Evolutionary conservation across 2,113 vertebrate species (phyloP).

Genomic region (Paedocypris sp.): DNA sequence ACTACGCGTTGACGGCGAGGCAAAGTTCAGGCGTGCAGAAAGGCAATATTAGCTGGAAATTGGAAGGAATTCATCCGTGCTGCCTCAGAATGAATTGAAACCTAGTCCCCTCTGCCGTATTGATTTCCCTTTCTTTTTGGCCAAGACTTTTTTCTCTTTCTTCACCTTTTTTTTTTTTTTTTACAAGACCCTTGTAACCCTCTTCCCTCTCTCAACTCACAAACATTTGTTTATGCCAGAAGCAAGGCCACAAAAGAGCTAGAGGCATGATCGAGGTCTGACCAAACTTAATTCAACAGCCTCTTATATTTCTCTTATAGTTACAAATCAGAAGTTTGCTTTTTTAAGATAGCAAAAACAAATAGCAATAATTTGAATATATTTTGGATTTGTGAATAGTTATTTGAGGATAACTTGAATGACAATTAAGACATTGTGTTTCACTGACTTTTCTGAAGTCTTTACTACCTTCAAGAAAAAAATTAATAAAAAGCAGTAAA

Average conservation of each 20-base stretch:
- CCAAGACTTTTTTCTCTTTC: not conserved
- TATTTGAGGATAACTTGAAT: no score
- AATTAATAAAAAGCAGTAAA: no score
- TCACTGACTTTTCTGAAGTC: no score
- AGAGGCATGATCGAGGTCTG: no score
- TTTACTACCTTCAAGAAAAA: no score
- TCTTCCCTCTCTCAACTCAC: not conserved
- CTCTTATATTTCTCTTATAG: no score
- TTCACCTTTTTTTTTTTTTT: not conserved
- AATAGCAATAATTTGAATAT: no score
- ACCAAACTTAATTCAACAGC: no score
- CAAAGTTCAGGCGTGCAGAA: conserved; percentile 36
- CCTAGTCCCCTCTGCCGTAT: conserved; percentile 25
- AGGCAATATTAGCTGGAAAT: conserved; percentile 49
- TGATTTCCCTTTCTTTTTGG: conserved; percentile 2
- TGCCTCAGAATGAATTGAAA: conserved; percentile 48
- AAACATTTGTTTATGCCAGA: not conserved
- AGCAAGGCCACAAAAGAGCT: not conserved
- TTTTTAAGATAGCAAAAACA: no score
- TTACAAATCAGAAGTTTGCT: no score
- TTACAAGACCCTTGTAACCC: not conserved
- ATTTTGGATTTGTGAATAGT: no score
- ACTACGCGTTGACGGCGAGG: not conserved
- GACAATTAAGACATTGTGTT: no score
- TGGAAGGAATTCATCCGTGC: conserved; percentile 51